Evolutionary conservation across 2,113 vertebrate genomes (phyloP).

Genomic region (Spermophilus dauricus): DNA sequence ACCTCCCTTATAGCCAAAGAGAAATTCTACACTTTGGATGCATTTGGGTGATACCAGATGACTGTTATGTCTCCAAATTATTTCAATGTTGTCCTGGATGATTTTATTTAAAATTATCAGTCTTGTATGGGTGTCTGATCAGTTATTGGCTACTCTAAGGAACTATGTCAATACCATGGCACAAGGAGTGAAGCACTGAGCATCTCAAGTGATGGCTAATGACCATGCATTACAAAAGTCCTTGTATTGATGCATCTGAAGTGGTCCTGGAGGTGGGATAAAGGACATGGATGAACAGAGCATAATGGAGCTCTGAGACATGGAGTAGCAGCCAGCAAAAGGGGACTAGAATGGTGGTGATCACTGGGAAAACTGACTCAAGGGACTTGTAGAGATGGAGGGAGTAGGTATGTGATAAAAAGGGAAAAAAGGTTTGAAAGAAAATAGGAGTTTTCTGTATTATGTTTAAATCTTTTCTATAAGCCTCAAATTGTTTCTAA

Average conservation of each 20-base stretch:
- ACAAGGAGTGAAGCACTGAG: background rate
- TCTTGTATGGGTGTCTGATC: background rate
- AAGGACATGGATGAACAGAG: background rate
- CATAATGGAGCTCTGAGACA: background rate
- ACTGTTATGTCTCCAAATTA: background rate
- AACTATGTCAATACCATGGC: background rate
- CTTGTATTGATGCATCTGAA: background rate
- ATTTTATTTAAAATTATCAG: background rate
- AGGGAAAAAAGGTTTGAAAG: background rate
- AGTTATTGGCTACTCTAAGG: background rate
- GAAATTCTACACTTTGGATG: background rate
- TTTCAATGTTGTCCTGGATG: background rate
- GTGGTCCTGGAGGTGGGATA: background rate
- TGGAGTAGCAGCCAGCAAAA: accelerated
- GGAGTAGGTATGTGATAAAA: background rate
- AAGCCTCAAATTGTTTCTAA: background rate
- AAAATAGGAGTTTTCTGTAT: background rate
- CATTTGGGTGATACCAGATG: background rate
- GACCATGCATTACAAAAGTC: background rate
- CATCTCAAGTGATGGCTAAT: background rate
- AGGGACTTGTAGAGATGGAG: background rate
- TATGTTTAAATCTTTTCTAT: background rate
- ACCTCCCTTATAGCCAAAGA: background rate
- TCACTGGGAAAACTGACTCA: background rate
- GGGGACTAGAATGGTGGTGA: background rate